A percentile compares a stretch with the other conserved stretches of the same genome.
Conservation (phyloP, 2,888 invertebrate genomes). For the Heliconius hortense region DNA sequence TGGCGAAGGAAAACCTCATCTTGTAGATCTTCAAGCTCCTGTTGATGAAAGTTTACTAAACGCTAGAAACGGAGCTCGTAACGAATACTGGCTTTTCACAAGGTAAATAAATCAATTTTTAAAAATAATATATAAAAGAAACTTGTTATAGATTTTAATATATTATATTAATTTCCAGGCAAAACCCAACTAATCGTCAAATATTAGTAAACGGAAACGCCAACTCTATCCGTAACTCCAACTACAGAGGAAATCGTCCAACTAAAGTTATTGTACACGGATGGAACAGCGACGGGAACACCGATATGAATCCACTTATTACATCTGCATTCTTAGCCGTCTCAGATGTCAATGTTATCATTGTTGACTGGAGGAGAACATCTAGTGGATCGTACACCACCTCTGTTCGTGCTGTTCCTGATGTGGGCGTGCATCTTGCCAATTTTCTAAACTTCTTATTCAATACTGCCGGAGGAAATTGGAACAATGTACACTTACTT, state of each 20-base stretch:
- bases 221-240: conserved; percentile 52
- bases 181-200: conserved; percentile 50
- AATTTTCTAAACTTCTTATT: conserved; percentile 63
- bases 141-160: not conserved
- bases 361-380: conserved; percentile 61
- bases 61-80: conserved; percentile 47
- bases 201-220: conserved; percentile 50
- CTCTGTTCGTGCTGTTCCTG: conserved; percentile 55
- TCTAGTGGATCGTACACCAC: conserved; percentile 52
- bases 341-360: conserved; percentile 58
- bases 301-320: conserved; percentile 48
- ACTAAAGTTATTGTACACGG: conserved; percentile 46
- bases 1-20: conserved; percentile 46
- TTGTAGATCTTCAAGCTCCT: conserved; percentile 49
- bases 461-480: conserved; percentile 59
- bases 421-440: conserved; percentile 59
- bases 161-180: conserved; percentile 45
- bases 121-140: too few species aligned
- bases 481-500: conserved; percentile 61
- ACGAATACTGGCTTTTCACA: conserved; percentile 51
- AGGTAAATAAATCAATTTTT: conserved; percentile 39
- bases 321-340: conserved; percentile 53
- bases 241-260: conserved; percentile 50
- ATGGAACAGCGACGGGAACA: conserved; percentile 53
- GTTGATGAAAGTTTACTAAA: conserved; percentile 32